Evolutionary conservation across 2,113 vertebrate genomes (phyloP).

Genomic region (Xiphophorus hellerii): DNA sequence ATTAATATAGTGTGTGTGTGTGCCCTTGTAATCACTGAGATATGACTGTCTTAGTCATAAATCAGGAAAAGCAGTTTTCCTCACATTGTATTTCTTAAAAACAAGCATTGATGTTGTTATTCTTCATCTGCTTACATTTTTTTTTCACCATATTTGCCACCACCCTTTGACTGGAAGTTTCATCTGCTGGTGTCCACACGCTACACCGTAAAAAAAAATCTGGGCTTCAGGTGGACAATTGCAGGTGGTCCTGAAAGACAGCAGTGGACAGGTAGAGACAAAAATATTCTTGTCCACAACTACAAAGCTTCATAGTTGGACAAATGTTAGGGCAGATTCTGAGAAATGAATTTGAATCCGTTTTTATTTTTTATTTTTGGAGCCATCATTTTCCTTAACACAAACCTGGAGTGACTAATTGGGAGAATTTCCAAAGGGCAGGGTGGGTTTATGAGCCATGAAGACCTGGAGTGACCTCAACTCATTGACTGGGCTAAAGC

Average conservation of each 20-base stretch:
- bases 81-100: too few species aligned
- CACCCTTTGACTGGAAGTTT: background rate
- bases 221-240: background rate
- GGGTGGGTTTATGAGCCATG: background rate
- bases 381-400: background rate
- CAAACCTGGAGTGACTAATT: background rate
- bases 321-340: background rate
- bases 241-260: background rate
- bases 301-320: background rate
- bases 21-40: too few species aligned
- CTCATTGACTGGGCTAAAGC: too few species aligned
- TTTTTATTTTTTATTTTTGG: too few species aligned
- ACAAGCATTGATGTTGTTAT: too few species aligned
- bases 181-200: too few species aligned
- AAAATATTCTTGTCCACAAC: background rate
- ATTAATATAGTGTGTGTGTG: too few species aligned
- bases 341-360: background rate
- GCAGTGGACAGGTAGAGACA: background rate
- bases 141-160: background rate
- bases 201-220: too few species aligned
- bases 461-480: background rate
- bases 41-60: too few species aligned
- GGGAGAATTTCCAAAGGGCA: background rate
- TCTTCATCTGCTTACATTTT: background rate
- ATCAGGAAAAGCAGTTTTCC: too few species aligned